These are phyloP conservation scores for Pristis pectinata DNA, from an alignment of 2,797 vertebrate species.

Conservation along the genomic window DNA sequence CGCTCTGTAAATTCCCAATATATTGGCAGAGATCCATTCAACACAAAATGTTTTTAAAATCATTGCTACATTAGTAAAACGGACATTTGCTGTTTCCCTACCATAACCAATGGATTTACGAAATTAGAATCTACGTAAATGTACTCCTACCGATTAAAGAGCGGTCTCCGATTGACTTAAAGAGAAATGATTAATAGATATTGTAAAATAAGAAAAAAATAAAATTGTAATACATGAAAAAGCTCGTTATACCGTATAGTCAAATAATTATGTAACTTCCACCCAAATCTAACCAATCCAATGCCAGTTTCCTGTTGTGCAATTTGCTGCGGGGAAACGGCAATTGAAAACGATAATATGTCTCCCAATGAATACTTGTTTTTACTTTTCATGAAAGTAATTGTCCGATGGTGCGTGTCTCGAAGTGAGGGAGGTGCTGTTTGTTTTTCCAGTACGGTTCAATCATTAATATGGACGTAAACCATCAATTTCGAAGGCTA, in stretches of 20 bases:
- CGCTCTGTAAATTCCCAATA: not conserved
- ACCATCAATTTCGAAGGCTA: constrained; percentile 26
- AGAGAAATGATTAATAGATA: not conserved
- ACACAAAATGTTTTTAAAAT: not conserved
- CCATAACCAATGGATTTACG: not conserved
- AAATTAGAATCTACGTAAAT: not conserved
- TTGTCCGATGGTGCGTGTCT: not conserved
- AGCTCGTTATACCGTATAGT: not conserved
- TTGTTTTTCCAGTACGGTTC: constrained; percentile 25
- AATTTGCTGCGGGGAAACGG: not conserved
- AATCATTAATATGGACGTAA: constrained; percentile 29
- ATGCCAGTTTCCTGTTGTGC: constrained; percentile 24
- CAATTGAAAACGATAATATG: not conserved
- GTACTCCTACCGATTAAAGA: not conserved
- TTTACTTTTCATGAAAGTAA: constrained; percentile 24
- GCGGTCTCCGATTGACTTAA: not conserved
- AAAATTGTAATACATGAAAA: not conserved
- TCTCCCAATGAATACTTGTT: constrained; percentile 16
- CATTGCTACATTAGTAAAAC: not conserved
- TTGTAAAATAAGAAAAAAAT: not conserved
- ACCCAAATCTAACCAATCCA: not conserved
- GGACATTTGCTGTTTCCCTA: not conserved
- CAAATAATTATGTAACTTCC: constrained; percentile 26
- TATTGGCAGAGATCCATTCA: not conserved
- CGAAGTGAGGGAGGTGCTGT: constrained; percentile 23